A percentile compares a stretch with the other conserved stretches of the same genome.
phyloP scores from a whole-genome alignment of 2,797 vertebrate genomes.

The Manis crassicaudata region DNA sequence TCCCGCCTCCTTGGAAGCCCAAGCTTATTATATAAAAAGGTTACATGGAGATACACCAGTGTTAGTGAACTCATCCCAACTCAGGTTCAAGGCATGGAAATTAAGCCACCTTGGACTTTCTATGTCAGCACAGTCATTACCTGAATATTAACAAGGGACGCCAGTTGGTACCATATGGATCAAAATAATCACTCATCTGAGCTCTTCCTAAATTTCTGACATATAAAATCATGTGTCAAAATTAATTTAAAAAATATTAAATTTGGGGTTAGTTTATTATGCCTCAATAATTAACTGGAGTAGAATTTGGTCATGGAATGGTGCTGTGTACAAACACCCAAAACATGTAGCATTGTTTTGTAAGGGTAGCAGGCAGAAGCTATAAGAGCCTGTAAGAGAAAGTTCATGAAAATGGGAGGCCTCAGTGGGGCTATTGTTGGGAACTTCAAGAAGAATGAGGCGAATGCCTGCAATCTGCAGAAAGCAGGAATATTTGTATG shows the following conservation, averaged over 20 bases:
- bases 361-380: neutral
- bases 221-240: neutral
- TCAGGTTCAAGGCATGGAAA: neutral
- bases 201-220: neutral
- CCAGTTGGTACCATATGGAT: neutral
- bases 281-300: neutral
- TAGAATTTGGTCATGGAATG: neutral
- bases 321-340: neutral
- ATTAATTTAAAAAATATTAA: neutral
- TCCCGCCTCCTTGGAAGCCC: neutral
- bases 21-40: neutral
- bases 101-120: neutral
- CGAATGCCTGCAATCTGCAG: neutral
- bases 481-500: neutral
- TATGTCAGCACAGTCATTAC: neutral
- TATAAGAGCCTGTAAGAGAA: neutral
- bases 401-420: neutral
- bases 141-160: neutral
- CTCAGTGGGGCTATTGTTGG: neutral
- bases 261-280: neutral
- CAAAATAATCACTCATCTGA: neutral
- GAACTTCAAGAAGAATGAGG: neutral
- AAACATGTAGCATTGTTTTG: neutral
- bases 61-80: neutral
- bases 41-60: neutral